Evolutionary conservation across 2,797 vertebrate species (phyloP).

Genomic region (Poecilia picta): DNA sequence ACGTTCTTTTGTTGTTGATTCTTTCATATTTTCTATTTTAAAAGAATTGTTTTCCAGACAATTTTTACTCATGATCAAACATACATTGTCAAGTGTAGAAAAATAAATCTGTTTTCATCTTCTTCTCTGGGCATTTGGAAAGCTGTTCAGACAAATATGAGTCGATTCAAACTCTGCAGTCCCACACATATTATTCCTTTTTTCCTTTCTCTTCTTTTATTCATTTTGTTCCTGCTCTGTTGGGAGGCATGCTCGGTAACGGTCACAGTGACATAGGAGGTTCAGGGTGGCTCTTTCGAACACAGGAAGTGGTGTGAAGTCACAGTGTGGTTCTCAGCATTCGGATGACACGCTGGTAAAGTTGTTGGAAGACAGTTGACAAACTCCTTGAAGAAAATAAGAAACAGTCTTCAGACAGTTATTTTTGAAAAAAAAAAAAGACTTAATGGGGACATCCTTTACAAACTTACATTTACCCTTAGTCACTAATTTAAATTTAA

Average conservation of each 20-base stretch:
- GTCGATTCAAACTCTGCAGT: constrained; percentile 7
- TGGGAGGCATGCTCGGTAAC: constrained; percentile 7
- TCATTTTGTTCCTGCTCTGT: neutral
- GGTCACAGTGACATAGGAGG: neutral
- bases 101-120: constrained; percentile 25
- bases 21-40: neutral
- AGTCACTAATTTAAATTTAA: neutral
- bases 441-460: neutral
- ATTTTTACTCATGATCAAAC: no score
- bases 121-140: neutral
- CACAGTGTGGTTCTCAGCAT: constrained; percentile 72
- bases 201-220: constrained; percentile 8
- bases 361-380: constrained; percentile 72
- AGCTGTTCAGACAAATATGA: constrained; percentile 10
- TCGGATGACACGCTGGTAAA: constrained; percentile 75
- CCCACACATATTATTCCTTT: neutral
- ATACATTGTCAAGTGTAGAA: constrained; percentile 34
- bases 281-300: neutral
- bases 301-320: constrained; percentile 26
- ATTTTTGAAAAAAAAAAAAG: no score
- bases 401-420: neutral
- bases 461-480: neutral
- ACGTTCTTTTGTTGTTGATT: neutral
- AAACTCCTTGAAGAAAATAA: constrained; percentile 65
- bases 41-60: neutral